A percentile compares a stretch with the other conserved stretches of the same genome.
Conservation (phyloP, 2,113 vertebrate genomes). For the Tetraodon nigroviridis region DNA sequence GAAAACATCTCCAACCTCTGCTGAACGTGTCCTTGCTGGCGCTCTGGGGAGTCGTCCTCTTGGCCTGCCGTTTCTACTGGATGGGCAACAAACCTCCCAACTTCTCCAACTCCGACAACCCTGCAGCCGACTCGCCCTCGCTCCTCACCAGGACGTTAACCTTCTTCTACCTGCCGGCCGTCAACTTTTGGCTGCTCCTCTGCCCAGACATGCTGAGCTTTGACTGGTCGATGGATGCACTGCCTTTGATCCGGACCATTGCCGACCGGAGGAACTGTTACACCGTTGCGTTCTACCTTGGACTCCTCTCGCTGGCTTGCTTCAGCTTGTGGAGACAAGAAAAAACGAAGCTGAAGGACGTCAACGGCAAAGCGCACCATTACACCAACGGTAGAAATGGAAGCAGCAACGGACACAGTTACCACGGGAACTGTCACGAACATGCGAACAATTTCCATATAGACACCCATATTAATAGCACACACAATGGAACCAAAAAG, state of each 20-base stretch:
- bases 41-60: constrained; percentile 82
- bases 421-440: constrained; percentile 79
- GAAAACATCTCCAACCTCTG: constrained; percentile 83
- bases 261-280: constrained; percentile 89
- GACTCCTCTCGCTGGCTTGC: constrained; percentile 80
- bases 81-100: constrained; percentile 99
- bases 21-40: constrained; percentile 84
- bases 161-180: constrained; percentile 88
- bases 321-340: constrained; percentile 74
- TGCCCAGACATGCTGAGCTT: constrained; percentile 96
- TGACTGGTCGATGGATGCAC: constrained; percentile 98
- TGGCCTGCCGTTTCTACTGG: constrained; percentile 93
- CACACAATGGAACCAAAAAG: constrained; percentile 85
- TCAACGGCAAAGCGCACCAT: constrained; percentile 78
- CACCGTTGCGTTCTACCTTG: constrained; percentile 83
- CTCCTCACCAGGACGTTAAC: constrained; percentile 84
- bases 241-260: constrained; percentile 86
- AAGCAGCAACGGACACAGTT: constrained; percentile 88
- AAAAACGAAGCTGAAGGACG: constrained; percentile 68
- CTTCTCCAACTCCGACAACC: constrained; percentile 99
- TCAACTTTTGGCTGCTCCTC: constrained; percentile 92
- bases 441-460: constrained; percentile 72
- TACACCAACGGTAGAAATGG: constrained; percentile 84
- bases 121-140: constrained; percentile 88
- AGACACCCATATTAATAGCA: constrained; percentile 67